phyloP scores from a whole-genome alignment of 1,140 invertebrate genomes.

The Arion vulgaris region DNA sequence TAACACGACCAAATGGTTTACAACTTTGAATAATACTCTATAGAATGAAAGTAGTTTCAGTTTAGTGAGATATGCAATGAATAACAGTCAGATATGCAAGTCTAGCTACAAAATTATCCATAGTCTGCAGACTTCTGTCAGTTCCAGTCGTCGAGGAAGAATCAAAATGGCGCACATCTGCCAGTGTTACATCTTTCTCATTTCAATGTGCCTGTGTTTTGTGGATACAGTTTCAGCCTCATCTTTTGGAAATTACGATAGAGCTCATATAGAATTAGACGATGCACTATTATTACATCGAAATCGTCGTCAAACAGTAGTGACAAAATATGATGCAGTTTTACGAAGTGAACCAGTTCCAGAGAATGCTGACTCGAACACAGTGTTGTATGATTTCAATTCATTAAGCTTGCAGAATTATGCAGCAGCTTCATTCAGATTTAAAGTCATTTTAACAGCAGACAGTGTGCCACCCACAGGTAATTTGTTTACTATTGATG shows the following conservation, averaged over 20 bases:
- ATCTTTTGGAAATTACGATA: not conserved
- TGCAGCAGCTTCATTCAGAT: conserved; percentile 11
- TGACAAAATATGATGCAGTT: conserved; percentile 8
- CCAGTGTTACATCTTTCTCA: not conserved
- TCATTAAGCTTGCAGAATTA: conserved; percentile 1
- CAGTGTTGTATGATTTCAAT: conserved; percentile 39
- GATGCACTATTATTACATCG: not conserved
- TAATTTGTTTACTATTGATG: conserved; percentile 22
- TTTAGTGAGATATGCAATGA: not conserved
- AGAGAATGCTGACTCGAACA: conserved; percentile 12
- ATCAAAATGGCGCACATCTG: conserved; percentile 2
- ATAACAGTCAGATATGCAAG: not conserved
- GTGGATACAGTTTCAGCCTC: not conserved
- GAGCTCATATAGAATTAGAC: not conserved
- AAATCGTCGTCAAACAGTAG: not conserved
- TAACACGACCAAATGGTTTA: not conserved
- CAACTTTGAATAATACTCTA: not conserved
- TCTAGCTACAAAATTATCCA: not conserved
- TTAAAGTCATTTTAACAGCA: conserved; percentile 12
- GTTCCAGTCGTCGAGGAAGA: not conserved
- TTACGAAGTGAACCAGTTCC: not conserved
- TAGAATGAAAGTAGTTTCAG: not conserved
- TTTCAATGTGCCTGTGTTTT: not conserved
- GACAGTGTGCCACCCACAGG: conserved; percentile 14
- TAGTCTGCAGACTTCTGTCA: not conserved